A percentile compares a stretch with the other conserved stretches of the same genome.
Conservation (phyloP, 2,888 invertebrate genomes). For the Cryptocheilus praepositus region DNA sequence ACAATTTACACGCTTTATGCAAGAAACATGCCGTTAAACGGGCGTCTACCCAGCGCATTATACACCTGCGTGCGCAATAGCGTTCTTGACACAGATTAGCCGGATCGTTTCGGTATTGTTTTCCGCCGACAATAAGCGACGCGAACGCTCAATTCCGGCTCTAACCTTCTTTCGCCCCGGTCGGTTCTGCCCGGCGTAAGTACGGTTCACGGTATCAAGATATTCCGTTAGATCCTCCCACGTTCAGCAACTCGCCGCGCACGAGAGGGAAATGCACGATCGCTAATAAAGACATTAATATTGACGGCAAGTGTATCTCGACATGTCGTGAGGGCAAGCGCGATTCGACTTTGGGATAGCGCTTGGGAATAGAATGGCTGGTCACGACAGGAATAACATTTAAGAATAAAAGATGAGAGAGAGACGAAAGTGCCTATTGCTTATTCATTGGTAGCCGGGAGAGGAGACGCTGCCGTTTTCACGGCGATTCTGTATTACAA, state of each 20-base stretch:
- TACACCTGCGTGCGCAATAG: no score
- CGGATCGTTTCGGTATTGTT: no score
- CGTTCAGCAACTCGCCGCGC: constrained; percentile 24
- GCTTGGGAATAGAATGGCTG: constrained; percentile 66
- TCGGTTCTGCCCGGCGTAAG: constrained; percentile 8
- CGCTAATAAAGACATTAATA: constrained; percentile 74
- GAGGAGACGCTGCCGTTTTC: constrained; percentile 21
- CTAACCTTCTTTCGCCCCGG: constrained; percentile 12
- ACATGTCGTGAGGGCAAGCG: constrained; percentile 58
- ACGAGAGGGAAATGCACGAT: constrained; percentile 44
- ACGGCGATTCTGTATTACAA: constrained; percentile 38
- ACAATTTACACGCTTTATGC: no score
- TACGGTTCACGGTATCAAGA: constrained; percentile 1
- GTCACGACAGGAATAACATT: constrained; percentile 67
- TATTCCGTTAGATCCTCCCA: constrained; percentile 24
- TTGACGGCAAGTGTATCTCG: constrained; percentile 66
- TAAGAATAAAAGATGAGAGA: constrained; percentile 63
- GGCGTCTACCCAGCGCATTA: no score
- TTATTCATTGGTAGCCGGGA: constrained; percentile 53
- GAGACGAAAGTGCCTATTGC: constrained; percentile 57
- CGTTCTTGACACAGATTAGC: no score
- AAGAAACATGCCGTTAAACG: no score
- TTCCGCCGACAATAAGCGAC: not conserved
- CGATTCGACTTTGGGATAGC: constrained; percentile 58
- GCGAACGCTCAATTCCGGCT: constrained; percentile 16